Evolutionary conservation across 2,797 vertebrate genomes (phyloP).

Genomic region (Leucoraja ocellata): DNA sequence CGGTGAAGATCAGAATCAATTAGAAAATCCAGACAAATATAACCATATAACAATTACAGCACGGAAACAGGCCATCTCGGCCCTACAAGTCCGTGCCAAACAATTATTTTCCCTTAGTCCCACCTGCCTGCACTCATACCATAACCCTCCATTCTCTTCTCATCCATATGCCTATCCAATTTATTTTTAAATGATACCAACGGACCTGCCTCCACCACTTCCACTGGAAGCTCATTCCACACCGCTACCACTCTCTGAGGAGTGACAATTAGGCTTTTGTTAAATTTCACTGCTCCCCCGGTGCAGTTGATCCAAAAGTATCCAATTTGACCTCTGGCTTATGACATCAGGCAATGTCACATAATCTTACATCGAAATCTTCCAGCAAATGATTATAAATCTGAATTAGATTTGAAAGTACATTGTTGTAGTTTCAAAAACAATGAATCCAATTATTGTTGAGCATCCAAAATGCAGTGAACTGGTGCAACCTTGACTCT

Average conservation of each 20-base stretch:
- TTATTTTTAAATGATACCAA: too few species aligned
- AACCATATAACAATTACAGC: too few species aligned
- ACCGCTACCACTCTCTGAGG: too few species aligned
- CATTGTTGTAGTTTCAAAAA: not conserved
- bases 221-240: too few species aligned
- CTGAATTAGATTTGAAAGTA: not conserved
- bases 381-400: not conserved
- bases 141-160: too few species aligned
- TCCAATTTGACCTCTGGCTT: not conserved
- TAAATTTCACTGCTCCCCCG: not conserved
- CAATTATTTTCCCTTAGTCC: too few species aligned
- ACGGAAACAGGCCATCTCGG: too few species aligned
- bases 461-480: not conserved
- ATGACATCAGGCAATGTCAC: not conserved
- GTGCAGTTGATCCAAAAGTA: not conserved
- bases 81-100: too few species aligned
- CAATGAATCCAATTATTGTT: not conserved
- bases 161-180: too few species aligned
- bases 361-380: not conserved
- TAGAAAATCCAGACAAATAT: not conserved
- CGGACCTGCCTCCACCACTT: too few species aligned
- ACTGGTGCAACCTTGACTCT: not conserved
- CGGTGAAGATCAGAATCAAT: not conserved
- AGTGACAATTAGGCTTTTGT: not conserved
- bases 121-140: too few species aligned